Conservation (phyloP, 2,888 invertebrate genomes). For the Boloria euphrosyne region DNA sequence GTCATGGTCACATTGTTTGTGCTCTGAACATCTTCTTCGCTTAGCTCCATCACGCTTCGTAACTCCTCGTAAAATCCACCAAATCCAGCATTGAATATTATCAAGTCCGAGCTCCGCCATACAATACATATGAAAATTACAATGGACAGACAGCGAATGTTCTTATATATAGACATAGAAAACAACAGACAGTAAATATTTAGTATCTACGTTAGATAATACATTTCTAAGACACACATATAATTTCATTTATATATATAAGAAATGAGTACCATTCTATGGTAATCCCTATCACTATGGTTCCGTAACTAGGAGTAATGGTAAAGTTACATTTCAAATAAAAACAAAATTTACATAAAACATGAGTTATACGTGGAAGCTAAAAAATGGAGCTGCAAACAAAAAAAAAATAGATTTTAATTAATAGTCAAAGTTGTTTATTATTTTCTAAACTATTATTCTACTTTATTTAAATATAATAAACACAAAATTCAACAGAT, state of each 20-base stretch:
- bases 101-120: neutral
- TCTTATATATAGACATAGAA: conserved; percentile 3
- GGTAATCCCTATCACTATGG: too few species aligned
- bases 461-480: too few species aligned
- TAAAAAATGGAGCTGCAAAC: conserved; percentile 8
- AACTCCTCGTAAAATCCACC: neutral
- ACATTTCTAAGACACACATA: neutral
- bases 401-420: neutral
- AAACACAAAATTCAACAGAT: too few species aligned
- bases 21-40: too few species aligned
- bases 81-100: neutral
- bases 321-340: conserved; percentile 4
- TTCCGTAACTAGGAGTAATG: neutral
- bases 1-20: too few species aligned
- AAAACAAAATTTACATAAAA: neutral
- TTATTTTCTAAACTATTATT: too few species aligned
- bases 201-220: neutral
- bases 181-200: neutral
- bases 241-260: neutral
- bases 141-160: conserved; percentile 11
- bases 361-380: neutral
- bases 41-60: too few species aligned
- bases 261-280: too few species aligned
- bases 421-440: too few species aligned
- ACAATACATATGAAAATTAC: conserved; percentile 12